A percentile compares a stretch with the other conserved stretches of the same genome.
Evolutionary conservation across 2,888 invertebrate genomes (phyloP).

Genomic region (Diloba caeruleocephala): DNA sequence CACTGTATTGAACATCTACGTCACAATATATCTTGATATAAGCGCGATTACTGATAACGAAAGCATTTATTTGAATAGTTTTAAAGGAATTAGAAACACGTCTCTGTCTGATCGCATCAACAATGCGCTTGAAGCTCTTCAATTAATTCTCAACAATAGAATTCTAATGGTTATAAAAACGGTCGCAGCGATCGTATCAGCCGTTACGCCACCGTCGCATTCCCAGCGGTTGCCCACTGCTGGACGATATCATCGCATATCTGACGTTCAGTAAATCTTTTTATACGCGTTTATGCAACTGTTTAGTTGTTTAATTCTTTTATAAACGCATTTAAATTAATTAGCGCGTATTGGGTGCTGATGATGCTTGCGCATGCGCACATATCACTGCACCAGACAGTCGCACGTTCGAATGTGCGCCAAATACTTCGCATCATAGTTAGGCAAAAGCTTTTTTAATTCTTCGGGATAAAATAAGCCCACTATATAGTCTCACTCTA

Average conservation of each 20-base stretch:
- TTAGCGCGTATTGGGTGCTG: slow-evolving; percentile 18
- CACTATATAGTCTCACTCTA: too few relatives aligned
- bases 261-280: slow-evolving; percentile 41
- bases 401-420: neutral
- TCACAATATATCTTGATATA: neutral
- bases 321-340: slow-evolving; percentile 41
- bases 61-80: slow-evolving; percentile 13
- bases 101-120: slow-evolving; percentile 13
- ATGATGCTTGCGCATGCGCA: neutral
- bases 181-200: slow-evolving; percentile 38
- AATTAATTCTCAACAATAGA: slow-evolving; percentile 46
- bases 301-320: slow-evolving; percentile 34
- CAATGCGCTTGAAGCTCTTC: slow-evolving; percentile 27
- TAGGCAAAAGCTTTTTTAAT: too few relatives aligned
- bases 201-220: neutral
- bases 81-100: slow-evolving; percentile 5
- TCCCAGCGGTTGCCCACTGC: slow-evolving; percentile 36
- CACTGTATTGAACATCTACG: neutral
- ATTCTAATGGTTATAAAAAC: slow-evolving; percentile 34
- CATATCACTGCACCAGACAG: neutral
- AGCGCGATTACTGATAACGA: neutral
- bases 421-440: neutral
- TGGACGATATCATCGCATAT: slow-evolving; percentile 39
- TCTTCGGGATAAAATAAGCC: too few relatives aligned
- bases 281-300: slow-evolving; percentile 28